These are phyloP conservation scores for Falco concolor DNA, from an alignment of 2,797 vertebrate genomes.

Conservation along the genomic window DNA sequence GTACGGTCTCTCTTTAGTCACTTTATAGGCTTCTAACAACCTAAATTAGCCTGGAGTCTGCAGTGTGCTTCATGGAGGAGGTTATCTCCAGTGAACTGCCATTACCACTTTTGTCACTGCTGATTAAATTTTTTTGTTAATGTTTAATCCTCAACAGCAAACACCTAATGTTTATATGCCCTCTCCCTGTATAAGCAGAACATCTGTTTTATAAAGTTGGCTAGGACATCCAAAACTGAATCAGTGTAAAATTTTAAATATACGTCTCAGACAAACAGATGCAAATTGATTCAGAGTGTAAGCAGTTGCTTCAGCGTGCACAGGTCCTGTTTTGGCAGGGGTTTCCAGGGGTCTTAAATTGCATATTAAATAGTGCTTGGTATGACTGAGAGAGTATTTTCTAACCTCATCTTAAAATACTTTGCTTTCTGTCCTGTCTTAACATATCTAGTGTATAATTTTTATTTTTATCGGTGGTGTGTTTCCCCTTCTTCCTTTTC, in stretches of 20 bases:
- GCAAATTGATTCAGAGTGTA: neutral
- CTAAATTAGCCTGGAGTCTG: neutral
- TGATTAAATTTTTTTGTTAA: neutral
- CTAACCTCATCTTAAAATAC: neutral
- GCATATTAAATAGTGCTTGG: neutral
- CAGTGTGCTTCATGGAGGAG: fast-evolving
- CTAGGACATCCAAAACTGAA: neutral
- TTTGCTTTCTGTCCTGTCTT: neutral
- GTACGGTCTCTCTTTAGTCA: neutral
- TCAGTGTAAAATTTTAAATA: neutral
- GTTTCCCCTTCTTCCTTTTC: neutral
- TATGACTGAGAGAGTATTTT: neutral
- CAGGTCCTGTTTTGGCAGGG: neutral
- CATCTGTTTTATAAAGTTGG: neutral
- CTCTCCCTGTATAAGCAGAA: neutral
- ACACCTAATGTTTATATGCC: neutral
- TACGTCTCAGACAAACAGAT: neutral
- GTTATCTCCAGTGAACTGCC: slow-evolving; percentile 8
- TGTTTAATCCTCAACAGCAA: slow-evolving; percentile 8
- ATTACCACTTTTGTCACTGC: neutral
- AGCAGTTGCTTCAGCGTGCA: fast-evolving
- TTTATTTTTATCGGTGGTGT: too few species aligned
- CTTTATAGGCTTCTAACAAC: neutral
- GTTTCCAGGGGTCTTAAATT: neutral
- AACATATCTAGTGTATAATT: neutral